These are phyloP conservation scores for Marcusenius ussheri DNA, from an alignment of 2,113 vertebrate genomes.

Conservation along the genomic window DNA sequence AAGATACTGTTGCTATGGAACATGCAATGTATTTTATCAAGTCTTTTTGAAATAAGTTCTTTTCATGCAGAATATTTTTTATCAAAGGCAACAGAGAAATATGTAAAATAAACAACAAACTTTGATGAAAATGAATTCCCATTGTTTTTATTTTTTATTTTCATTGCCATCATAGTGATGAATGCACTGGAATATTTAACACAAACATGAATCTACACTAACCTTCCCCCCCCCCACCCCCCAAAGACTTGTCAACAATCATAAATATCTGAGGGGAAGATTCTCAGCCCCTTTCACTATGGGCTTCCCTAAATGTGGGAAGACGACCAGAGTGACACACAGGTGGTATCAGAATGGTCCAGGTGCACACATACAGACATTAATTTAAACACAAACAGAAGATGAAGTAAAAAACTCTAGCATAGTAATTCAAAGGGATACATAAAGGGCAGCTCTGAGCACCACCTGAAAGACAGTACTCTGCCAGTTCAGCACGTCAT, in stretches of 20 bases:
- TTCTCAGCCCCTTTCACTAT: not conserved
- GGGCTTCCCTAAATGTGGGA: not conserved
- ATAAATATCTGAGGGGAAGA: not conserved
- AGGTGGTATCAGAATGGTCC: not conserved
- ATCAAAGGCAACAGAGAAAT: not conserved
- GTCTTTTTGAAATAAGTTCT: not conserved
- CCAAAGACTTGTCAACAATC: not conserved
- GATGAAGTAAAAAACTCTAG: not conserved
- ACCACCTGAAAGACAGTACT: not conserved
- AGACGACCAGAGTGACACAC: not conserved
- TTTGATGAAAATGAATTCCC: not conserved
- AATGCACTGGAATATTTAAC: not conserved
- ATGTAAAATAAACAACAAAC: not conserved
- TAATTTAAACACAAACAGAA: not conserved
- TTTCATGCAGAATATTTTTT: not conserved
- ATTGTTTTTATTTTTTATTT: not conserved
- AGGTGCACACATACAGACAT: not conserved
- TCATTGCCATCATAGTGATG: not conserved
- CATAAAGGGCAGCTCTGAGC: not conserved
- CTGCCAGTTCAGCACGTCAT: not conserved
- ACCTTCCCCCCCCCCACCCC: too few relatives aligned
- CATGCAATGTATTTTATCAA: not conserved
- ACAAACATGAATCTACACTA: not conserved
- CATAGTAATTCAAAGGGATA: not conserved
- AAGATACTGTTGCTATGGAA: not conserved